Base-by-base conservation (phyloP, 2,113 vertebrate genomes). In the Corynorhinus townsendii region DNA sequence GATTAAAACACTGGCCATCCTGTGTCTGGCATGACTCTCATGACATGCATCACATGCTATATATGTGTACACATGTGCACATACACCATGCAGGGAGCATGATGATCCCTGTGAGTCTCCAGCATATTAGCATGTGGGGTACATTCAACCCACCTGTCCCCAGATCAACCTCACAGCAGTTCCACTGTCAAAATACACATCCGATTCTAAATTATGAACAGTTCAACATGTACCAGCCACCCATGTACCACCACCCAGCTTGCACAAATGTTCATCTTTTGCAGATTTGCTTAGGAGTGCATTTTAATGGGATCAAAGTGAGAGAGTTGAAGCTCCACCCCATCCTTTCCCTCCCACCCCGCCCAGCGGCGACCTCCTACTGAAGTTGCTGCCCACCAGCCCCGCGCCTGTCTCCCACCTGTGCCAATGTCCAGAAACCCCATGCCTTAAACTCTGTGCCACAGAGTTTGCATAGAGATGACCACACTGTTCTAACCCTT, bases 391-490 rank as follows among this genome's bases (percentile, higher is more conserved):
- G 56, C 0, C 0, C 5, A 3, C 14, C 0, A 0, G 24, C 30
- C 33, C 71, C 24, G 1, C 0, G 20, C 0, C 2, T 1, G 1
- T 5, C 17, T 26, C 17, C 22, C 2, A 0, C n/a, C 1, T 26
- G 6, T 3, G 40, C 17, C 19, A 3, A 15, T 1, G 4, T 8
- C 69, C 62, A 19, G 49, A n/a, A 64, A 17, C 59, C 7, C 12
- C 35, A 59, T 0, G 10, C 19, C 80, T 43, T 43, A 62, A 43
- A 82, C 26, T 62, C 12, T 7, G 40, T 4, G 17, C 15, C 52
- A 14, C 0, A 1, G 72, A 26, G 49, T 7, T 45, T 24, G 10
- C 20, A 1, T 15, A n/a, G 15, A 40, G 45, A 38, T 9, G 12
- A 22, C 7, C 3, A 7, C 17, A 2, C 43, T 7, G 52, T 24